Percentiles rank a stretch among this genome's conserved stretches.
These are phyloP conservation scores for Pseudeuparius sepicola DNA, from an alignment of 2,888 invertebrate genomes.

Conservation along the genomic window DNA sequence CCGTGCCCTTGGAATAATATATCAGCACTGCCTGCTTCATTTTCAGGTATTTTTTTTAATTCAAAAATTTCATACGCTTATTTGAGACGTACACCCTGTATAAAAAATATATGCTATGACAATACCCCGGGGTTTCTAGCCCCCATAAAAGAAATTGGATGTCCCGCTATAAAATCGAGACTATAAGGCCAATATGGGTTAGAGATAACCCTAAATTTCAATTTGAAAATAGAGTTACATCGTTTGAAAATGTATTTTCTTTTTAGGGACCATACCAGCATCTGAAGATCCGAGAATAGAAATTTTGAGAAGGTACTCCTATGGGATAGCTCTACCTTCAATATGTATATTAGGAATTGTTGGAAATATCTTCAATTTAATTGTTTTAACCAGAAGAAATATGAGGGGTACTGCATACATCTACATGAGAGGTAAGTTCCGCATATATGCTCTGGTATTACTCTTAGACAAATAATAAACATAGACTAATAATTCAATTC, in stretches of 20 bases:
- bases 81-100: no score
- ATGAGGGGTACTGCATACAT: conserved; percentile 73
- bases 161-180: no score
- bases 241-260: conserved; percentile 2
- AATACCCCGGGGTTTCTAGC: no score
- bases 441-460: conserved; percentile 10
- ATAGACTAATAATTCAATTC: no score
- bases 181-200: no score
- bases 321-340: conserved; percentile 56
- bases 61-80: no score
- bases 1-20: conserved; percentile 33
- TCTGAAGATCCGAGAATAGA: conserved; percentile 51
- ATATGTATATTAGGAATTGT: conserved; percentile 64
- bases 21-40: conserved; percentile 27
- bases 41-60: conserved; percentile 27
- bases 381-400: conserved; percentile 65
- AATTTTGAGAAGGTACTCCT: conserved; percentile 48
- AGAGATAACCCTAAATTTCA: no score
- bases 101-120: no score
- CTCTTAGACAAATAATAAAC: no score
- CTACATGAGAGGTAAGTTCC: conserved; percentile 60
- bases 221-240: no score
- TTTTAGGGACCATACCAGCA: conserved; percentile 24
- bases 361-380: conserved; percentile 67
- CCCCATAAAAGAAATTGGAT: no score